These are phyloP conservation scores for Gerris lacustris DNA, from an alignment of 2,888 invertebrate species.

Conservation along the genomic window DNA sequence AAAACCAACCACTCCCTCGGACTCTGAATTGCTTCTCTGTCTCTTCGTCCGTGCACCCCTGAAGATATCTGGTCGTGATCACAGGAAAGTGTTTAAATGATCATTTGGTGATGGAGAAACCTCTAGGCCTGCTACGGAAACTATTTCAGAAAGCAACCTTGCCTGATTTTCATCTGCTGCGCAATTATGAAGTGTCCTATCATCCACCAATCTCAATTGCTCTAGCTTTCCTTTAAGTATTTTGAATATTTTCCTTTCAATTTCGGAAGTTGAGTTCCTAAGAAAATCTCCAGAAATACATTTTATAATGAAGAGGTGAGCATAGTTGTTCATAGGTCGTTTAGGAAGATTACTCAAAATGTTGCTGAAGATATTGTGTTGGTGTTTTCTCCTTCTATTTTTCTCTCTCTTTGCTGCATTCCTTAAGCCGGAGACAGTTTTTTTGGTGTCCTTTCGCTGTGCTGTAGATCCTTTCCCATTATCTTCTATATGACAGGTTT, in stretches of 20 bases:
- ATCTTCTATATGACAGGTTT: no score
- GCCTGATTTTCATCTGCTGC: background rate
- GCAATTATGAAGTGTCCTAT: background rate
- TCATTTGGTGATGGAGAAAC: background rate
- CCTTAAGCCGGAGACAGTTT: no score
- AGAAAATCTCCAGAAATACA: background rate
- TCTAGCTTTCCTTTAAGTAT: background rate
- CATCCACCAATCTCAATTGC: background rate
- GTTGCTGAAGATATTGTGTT: no score
- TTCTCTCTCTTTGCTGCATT: no score
- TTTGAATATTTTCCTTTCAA: background rate
- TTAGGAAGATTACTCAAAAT: no score
- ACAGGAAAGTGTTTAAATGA: background rate
- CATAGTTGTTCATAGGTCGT: no score
- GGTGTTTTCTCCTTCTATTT: no score
- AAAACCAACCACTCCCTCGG: background rate
- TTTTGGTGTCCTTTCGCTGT: no score
- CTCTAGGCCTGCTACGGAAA: background rate
- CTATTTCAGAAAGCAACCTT: background rate
- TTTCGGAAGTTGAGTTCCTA: background rate
- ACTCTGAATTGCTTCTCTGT: background rate
- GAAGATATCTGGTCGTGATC: background rate
- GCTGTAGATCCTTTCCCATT: no score
- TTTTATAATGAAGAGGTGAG: background rate
- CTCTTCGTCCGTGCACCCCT: background rate